Conservation (phyloP, 2,113 vertebrate species). For the Fulica atra region DNA sequence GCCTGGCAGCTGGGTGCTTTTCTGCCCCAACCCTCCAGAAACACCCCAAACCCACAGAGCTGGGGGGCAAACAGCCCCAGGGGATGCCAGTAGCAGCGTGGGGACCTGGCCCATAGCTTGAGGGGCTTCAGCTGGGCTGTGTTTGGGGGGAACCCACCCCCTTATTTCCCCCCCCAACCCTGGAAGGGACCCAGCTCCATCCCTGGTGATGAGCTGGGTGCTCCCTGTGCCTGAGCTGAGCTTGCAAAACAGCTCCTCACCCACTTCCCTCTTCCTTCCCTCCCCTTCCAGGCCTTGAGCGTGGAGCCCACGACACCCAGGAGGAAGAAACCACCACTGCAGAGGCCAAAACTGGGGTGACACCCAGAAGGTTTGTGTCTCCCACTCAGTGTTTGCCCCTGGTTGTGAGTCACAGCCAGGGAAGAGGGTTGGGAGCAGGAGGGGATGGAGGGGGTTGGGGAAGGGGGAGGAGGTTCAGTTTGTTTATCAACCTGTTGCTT, state of each 20-base stretch:
- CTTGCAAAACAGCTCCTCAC: neutral
- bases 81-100: too few relatives aligned
- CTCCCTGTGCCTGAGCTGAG: rapidly evolving
- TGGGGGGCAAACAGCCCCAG: too few relatives aligned
- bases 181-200: too few relatives aligned
- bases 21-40: too few relatives aligned
- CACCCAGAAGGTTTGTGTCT: neutral
- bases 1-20: too few relatives aligned
- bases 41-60: too few relatives aligned
- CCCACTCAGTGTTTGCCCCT: neutral
- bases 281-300: neutral
- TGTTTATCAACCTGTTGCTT: neutral
- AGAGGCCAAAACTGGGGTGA: neutral
- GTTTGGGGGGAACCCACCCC: too few relatives aligned
- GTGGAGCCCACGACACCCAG: neutral
- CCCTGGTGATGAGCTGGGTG: too few relatives aligned
- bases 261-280: neutral
- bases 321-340: neutral
- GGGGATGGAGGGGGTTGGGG: neutral
- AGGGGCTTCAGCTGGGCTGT: too few relatives aligned
- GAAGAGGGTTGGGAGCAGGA: neutral
- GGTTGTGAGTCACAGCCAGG: rapidly evolving
- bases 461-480: neutral
- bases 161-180: too few relatives aligned
- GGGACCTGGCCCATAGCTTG: too few relatives aligned